Percentiles rank a stretch among this genome's conserved stretches.
These are phyloP conservation scores for Furcifer pardalis DNA, from an alignment of 2,797 vertebrate species.

Conservation along the genomic window DNA sequence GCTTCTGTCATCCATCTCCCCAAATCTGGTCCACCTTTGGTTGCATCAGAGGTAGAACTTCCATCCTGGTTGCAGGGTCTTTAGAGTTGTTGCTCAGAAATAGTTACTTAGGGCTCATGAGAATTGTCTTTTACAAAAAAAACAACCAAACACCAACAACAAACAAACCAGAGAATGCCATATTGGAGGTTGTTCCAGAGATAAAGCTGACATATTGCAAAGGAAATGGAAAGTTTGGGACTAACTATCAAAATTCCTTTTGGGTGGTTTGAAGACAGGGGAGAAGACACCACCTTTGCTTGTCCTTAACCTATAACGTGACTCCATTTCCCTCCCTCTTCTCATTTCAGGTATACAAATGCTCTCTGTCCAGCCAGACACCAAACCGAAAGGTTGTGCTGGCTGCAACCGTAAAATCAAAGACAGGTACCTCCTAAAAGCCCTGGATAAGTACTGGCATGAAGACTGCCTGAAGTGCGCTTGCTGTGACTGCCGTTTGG, in stretches of 20 bases:
- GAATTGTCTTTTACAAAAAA: no score
- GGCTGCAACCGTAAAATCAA: conserved; percentile 99
- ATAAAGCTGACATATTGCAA: neutral
- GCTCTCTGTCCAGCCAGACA: conserved; percentile 99
- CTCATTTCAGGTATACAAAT: conserved; percentile 96
- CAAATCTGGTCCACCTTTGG: no score
- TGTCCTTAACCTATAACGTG: neutral
- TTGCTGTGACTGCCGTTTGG: conserved; percentile 95
- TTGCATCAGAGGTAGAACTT: no score
- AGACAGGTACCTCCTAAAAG: conserved; percentile 97
- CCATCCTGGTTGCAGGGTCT: no score
- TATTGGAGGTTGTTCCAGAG: neutral
- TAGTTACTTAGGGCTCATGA: no score
- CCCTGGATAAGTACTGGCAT: conserved; percentile 98
- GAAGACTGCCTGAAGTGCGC: conserved; percentile 98
- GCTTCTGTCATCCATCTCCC: no score
- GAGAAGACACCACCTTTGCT: neutral
- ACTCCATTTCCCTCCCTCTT: conserved; percentile 54
- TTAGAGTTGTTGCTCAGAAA: no score
- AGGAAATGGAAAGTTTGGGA: neutral
- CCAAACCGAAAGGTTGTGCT: conserved; percentile 99
- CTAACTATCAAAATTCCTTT: neutral
- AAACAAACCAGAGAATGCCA: neutral
- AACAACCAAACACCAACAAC: no score
- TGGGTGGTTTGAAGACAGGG: no score